Evolutionary conservation across 2,888 invertebrate genomes (phyloP).

Genomic region (Pedicia rivosa): DNA sequence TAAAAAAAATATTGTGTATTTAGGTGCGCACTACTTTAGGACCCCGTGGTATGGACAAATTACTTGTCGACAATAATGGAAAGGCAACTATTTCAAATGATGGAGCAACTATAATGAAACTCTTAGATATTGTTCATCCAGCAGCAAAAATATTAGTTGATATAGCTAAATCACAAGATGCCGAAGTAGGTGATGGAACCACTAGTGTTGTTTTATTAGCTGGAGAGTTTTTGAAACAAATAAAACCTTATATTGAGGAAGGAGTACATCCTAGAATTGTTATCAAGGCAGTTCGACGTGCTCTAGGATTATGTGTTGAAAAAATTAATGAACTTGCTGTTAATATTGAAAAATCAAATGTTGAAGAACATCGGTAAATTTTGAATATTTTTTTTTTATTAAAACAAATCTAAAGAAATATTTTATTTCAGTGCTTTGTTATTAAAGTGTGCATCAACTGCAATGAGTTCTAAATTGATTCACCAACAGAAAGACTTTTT

Average conservation of each 20-base stretch:
- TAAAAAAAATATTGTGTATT: constrained; percentile 1
- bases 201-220: constrained; percentile 93
- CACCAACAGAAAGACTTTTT: constrained; percentile 93
- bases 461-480: constrained; percentile 93
- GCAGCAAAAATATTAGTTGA: constrained; percentile 96
- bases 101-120: constrained; percentile 96
- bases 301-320: constrained; percentile 64
- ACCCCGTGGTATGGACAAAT: constrained; percentile 97
- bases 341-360: constrained; percentile 52
- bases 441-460: constrained; percentile 87
- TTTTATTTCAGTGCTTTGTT: no score
- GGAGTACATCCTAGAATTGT: constrained; percentile 88
- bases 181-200: constrained; percentile 98
- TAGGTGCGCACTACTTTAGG: constrained; percentile 84
- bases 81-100: constrained; percentile 98
- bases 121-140: constrained; percentile 95
- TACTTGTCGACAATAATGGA: constrained; percentile 80
- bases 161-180: constrained; percentile 98
- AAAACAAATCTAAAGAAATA: no score
- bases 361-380: constrained; percentile 32
- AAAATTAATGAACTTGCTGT: constrained; percentile 73
- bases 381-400: no score
- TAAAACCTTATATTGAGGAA: constrained; percentile 93
- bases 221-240: constrained; percentile 86
- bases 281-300: constrained; percentile 74